Conservation (phyloP, 2,888 invertebrate species). For the Heteromyza rotundicornis region DNA sequence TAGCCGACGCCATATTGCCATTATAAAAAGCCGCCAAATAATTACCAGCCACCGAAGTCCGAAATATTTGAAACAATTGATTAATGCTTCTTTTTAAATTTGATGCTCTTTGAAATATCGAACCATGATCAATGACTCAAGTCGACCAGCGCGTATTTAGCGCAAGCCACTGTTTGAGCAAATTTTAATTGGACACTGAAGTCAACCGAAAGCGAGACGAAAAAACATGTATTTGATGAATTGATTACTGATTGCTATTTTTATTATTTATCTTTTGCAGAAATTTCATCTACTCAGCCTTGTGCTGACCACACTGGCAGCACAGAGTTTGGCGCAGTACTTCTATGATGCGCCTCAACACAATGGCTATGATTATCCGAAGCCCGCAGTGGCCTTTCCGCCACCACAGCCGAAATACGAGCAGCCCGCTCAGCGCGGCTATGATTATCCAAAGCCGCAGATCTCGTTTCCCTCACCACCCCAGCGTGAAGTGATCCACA, state of each 20-base stretch:
- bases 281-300: conserved; percentile 39
- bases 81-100: too few species aligned
- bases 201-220: too few species aligned
- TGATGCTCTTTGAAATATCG: too few species aligned
- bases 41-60: too few species aligned
- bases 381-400: conserved; percentile 39
- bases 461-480: conserved; percentile 17
- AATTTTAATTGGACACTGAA: too few species aligned
- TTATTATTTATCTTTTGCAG: conserved; percentile 33
- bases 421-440: conserved; percentile 23
- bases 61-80: too few species aligned
- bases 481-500: conserved; percentile 17
- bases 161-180: too few species aligned
- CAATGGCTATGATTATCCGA: conserved; percentile 45
- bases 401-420: not conserved
- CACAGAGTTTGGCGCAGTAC: conserved; percentile 32
- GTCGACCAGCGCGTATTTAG: too few species aligned
- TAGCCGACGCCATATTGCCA: too few species aligned
- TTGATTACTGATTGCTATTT: too few species aligned
- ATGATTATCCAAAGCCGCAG: conserved; percentile 10
- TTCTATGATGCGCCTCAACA: conserved; percentile 27
- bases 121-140: too few species aligned
- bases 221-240: conserved; percentile 24
- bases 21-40: too few species aligned
- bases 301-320: conserved; percentile 35